These are phyloP conservation scores for Poliocrania exsul DNA, from an alignment of 2,797 vertebrate genomes.

Conservation along the genomic window DNA sequence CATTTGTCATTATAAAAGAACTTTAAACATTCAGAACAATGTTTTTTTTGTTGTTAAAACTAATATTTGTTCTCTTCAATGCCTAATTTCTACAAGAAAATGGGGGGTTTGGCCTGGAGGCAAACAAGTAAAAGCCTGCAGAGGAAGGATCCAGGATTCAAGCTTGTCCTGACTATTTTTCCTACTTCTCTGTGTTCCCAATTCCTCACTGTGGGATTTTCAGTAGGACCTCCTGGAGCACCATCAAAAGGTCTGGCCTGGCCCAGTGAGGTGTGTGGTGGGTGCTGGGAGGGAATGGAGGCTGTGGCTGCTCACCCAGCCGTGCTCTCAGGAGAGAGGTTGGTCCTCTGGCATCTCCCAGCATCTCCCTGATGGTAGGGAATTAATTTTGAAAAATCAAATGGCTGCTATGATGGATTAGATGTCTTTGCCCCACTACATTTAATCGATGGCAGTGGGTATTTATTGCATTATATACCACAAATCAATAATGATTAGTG, in stretches of 20 bases:
- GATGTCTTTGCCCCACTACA: neutral
- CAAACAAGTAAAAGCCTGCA: neutral
- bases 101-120: neutral
- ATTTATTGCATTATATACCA: constrained; percentile 22
- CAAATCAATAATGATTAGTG: constrained; percentile 51
- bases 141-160: neutral
- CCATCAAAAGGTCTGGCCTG: neutral
- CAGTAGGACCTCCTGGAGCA: neutral
- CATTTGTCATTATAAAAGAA: neutral
- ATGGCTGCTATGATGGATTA: neutral
- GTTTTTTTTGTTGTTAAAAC: neutral
- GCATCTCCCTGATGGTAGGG: neutral
- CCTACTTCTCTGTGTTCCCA: neutral
- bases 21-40: neutral
- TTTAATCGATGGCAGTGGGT: neutral
- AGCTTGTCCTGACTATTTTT: neutral
- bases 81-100: neutral
- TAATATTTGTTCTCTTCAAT: neutral
- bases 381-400: neutral
- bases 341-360: neutral
- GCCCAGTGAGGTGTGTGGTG: neutral
- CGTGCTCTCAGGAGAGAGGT: rapidly evolving
- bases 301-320: neutral
- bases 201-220: neutral
- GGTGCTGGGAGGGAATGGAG: neutral